phyloP scores from a whole-genome alignment of 2,888 invertebrate species.

The Microctonus brassicae region DNA sequence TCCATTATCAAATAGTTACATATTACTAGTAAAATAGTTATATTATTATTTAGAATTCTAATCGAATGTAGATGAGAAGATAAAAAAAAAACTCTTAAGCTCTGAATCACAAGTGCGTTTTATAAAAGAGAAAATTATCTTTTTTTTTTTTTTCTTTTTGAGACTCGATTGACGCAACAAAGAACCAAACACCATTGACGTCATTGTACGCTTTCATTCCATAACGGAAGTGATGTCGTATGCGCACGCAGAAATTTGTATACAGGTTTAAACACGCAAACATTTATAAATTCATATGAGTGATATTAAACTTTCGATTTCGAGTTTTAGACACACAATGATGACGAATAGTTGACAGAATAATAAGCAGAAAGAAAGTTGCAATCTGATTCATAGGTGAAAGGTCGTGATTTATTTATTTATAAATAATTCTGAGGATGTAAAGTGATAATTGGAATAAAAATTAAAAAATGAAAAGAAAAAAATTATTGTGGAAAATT shows the following conservation, averaged over 20 bases:
- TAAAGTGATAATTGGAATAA: no score
- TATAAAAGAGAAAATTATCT: slow-evolving; percentile 8
- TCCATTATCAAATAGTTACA: neutral
- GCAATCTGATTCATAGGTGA: neutral
- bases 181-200: neutral
- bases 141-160: neutral
- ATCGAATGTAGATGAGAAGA: neutral
- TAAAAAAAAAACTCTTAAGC: neutral
- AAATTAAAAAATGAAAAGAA: no score
- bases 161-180: slow-evolving; percentile 7
- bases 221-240: neutral
- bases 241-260: neutral
- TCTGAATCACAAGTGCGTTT: neutral
- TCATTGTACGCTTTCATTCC: slow-evolving; percentile 7
- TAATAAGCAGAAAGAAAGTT: neutral
- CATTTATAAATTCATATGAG: neutral
- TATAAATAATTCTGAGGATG: no score
- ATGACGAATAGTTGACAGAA: neutral
- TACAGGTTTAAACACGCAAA: neutral
- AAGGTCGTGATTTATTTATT: neutral
- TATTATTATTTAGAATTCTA: no score
- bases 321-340: neutral
- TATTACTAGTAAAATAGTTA: no score
- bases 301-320: slow-evolving; percentile 11
- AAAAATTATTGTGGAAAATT: no score